Base-by-base conservation (phyloP, 1,140 invertebrate genomes). In the Hylaeus anthracinus region DNA sequence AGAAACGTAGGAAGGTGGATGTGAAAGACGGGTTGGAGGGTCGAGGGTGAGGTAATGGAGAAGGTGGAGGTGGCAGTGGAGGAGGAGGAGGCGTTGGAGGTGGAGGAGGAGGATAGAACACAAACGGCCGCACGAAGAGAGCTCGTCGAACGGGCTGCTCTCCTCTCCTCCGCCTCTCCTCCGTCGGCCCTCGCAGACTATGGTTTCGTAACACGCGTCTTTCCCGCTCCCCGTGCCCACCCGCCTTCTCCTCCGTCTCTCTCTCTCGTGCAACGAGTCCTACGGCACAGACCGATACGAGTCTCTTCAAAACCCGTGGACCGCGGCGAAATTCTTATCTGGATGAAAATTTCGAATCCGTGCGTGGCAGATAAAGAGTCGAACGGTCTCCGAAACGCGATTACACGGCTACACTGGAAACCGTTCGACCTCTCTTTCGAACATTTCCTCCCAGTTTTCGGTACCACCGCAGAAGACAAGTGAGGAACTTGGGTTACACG, bases 191-290 rank as follows among this genome's bases (percentile, higher is more conserved):
- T 84, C 82, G 83, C 85, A 72, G 74, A 82, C 84, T 81, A 83
- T 83, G 86, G 88, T 91, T 91, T 91, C 89, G 88, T 91, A 91
- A 91, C 79, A 88, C 86, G 75, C 87, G 81, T 86, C 75, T 85
- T 79, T 83, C 80, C 70, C 79, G 72, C 67, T 78, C 74, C 66
- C 77, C 75, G 65, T 60, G 58, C 72, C 64, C 66, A 53, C 76
- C 75, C 48, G 51, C 53, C 72, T 72, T 37, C 69, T n/a, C 71
- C 41, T 71, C 69, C 37, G 43, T 67, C 55, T 56, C 14, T n/a
- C n/a, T n/a, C 37, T 69, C 67, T 66, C 61, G 60, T 72, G 70
- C 71, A 79, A 65, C 72, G 64, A 45, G 64, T 51, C 58, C 43
- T 51, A 58, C 70, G 26, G n/a, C 65, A 53, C 72, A 26, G 71